phyloP scores from a whole-genome alignment of 2,888 invertebrate species.

The Diaphora mendica region DNA sequence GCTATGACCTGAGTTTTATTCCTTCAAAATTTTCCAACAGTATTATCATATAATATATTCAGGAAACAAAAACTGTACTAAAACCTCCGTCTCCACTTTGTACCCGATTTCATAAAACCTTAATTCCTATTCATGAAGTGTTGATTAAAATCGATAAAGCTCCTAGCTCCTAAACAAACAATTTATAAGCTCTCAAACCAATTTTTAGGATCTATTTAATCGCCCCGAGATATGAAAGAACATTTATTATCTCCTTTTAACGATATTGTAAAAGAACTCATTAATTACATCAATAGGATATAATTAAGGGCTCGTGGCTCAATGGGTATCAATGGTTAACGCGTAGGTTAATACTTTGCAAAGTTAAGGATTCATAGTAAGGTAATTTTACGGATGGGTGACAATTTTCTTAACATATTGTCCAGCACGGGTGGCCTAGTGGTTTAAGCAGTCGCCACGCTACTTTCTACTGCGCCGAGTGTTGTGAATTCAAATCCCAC shows the following conservation, averaged over 20 bases:
- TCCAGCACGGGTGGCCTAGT: no score
- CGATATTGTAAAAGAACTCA: not conserved
- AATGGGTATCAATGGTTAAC: no score
- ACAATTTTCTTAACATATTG: no score
- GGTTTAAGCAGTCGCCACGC: no score
- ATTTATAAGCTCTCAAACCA: not conserved
- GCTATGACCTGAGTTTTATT: not conserved
- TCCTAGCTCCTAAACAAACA: not conserved
- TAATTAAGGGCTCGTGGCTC: not conserved
- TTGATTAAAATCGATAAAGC: slow-evolving; percentile 5
- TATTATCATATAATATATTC: not conserved
- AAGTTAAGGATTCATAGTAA: no score
- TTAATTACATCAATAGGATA: not conserved
- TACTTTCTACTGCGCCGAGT: no score
- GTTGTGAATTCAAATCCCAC: no score
- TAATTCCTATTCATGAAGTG: slow-evolving; percentile 5
- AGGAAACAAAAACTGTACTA: not conserved
- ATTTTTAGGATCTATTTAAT: not conserved
- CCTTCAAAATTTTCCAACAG: not conserved
- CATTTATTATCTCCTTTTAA: not conserved
- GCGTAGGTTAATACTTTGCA: no score
- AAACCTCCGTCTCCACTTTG: not conserved
- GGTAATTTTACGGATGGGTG: no score
- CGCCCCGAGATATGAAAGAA: not conserved
- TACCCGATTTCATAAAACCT: slow-evolving; percentile 1